Evolutionary conservation across 92 coral and sea anemone species (phyloP).

Genomic region (Plumapathes pennacea): DNA sequence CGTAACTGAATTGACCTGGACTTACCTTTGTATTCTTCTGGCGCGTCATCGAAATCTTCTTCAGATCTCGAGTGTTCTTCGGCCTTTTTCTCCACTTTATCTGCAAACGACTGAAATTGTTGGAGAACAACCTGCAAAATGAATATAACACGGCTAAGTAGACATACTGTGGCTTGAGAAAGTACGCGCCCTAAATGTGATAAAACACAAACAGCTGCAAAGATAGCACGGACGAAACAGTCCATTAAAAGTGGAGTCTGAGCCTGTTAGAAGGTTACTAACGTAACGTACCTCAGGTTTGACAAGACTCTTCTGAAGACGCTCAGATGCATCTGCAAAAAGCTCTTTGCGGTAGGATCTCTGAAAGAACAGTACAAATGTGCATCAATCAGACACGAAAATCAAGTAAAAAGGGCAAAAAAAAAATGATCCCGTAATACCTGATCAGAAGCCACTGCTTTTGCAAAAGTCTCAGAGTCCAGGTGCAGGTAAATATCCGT

Average conservation of each 20-base stretch:
- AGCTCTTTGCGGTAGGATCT: constrained; percentile 88
- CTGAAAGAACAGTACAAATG: constrained; percentile 37
- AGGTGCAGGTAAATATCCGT: constrained; percentile 90
- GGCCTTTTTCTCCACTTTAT: constrained; percentile 77
- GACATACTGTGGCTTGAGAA: too few species aligned
- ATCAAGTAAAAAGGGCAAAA: background rate
- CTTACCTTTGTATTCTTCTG: constrained; percentile 91
- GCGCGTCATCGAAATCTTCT: constrained; percentile 97
- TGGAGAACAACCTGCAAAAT: constrained; percentile 61
- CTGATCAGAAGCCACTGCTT: constrained; percentile 95
- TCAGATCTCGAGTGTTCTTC: constrained; percentile 68
- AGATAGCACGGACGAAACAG: too few species aligned
- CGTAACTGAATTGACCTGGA: too few species aligned
- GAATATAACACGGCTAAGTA: too few species aligned
- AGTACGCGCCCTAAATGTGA: too few species aligned
- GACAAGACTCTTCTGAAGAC: constrained; percentile 74
- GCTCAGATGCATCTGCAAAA: constrained; percentile 81
- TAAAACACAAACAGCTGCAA: too few species aligned
- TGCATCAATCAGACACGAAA: too few species aligned
- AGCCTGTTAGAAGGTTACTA: too few species aligned
- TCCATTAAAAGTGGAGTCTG: too few species aligned
- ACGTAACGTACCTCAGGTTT: constrained; percentile 72
- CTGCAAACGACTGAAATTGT: constrained; percentile 69
- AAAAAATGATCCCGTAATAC: constrained; percentile 10
- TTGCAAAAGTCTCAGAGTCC: constrained; percentile 81